These are phyloP conservation scores for Carposina sasakii DNA, from an alignment of 1,140 invertebrate genomes.

Conservation along the genomic window DNA sequence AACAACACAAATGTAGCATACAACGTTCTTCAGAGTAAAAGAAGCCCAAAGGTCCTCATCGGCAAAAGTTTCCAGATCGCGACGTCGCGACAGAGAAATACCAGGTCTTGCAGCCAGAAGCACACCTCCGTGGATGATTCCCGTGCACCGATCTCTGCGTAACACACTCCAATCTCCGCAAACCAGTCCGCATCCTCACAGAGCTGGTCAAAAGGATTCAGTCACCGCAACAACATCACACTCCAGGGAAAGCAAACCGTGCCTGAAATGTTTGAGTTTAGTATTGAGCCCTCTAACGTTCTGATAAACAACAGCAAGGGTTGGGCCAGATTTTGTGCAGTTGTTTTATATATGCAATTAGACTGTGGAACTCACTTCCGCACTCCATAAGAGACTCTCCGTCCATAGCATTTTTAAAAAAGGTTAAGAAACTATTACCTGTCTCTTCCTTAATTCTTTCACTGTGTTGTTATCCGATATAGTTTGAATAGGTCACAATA, in stretches of 20 bases:
- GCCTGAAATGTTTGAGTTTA: not conserved
- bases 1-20: not conserved
- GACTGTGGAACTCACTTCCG: too few relatives aligned
- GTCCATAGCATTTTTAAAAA: too few relatives aligned
- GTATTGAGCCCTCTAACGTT: slow-evolving; percentile 5
- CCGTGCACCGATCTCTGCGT: not conserved
- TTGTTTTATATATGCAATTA: too few relatives aligned
- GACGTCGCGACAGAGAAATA: not conserved
- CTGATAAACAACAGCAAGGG: not conserved
- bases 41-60: slow-evolving; percentile 7
- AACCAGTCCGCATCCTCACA: not conserved
- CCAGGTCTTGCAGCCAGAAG: not conserved
- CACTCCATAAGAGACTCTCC: too few relatives aligned
- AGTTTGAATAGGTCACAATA: too few relatives aligned
- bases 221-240: not conserved
- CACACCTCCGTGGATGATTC: not conserved
- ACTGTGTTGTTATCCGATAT: too few relatives aligned
- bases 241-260: not conserved
- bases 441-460: too few relatives aligned
- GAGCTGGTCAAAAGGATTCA: not conserved
- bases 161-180: slow-evolving; percentile 2
- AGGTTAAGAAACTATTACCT: too few relatives aligned
- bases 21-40: not conserved
- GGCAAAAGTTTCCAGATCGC: not conserved
- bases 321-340: not conserved